Conservation (phyloP, 2,888 invertebrate species). For the Ennomos quercinarius region DNA sequence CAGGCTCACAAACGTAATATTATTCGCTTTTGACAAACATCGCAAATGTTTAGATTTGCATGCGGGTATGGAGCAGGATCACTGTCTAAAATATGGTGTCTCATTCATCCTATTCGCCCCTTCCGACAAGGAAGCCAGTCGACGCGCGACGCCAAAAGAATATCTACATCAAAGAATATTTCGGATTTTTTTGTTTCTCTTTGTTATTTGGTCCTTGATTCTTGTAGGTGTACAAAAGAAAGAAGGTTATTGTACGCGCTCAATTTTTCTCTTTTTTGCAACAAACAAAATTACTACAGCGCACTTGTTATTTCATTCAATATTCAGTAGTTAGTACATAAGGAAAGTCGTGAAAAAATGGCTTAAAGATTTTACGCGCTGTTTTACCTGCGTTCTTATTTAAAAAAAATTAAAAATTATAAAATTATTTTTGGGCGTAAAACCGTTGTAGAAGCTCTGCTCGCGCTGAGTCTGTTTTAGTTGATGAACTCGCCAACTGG, state of each 20-base stretch:
- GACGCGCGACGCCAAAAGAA: conserved; percentile 36
- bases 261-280: conserved; percentile 24
- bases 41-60: background rate
- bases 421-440: conserved; percentile 18
- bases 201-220: conserved; percentile 39
- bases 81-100: conserved; percentile 10
- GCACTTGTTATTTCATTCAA: conserved; percentile 26
- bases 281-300: conserved; percentile 31
- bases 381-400: conserved; percentile 11
- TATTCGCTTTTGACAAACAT: no score
- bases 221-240: conserved; percentile 31
- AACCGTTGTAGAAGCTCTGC: background rate
- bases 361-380: conserved; percentile 12
- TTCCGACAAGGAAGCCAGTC: conserved; percentile 28
- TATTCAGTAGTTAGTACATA: conserved; percentile 23
- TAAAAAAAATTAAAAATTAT: no score
- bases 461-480: conserved; percentile 3
- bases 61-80: background rate
- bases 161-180: conserved; percentile 40
- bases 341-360: conserved; percentile 15
- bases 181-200: conserved; percentile 30
- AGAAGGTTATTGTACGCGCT: conserved; percentile 28
- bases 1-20: no score
- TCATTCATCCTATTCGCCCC: conserved; percentile 22
- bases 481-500: conserved; percentile 1